Evolutionary conservation across 2,113 vertebrate genomes (phyloP).

Genomic region (Calypte anna): DNA sequence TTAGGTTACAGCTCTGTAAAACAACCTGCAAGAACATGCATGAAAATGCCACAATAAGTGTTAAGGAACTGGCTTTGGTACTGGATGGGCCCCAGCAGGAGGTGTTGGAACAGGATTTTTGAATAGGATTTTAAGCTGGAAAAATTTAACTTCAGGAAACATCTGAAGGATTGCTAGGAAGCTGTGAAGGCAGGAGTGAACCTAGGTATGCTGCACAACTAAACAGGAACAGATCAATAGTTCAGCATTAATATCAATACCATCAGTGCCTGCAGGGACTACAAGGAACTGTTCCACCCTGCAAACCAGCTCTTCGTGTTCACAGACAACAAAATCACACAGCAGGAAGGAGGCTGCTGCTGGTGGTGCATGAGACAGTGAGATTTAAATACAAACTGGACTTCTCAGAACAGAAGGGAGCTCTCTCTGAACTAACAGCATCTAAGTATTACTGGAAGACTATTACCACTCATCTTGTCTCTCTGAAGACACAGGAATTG

Average conservation of each 20-base stretch:
- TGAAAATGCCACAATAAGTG: not conserved
- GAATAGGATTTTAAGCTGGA: not conserved
- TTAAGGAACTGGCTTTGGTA: not conserved
- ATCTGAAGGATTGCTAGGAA: not conserved
- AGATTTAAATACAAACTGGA: not conserved
- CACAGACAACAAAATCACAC: not conserved
- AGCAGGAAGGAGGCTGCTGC: not conserved
- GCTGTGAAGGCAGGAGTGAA: not conserved
- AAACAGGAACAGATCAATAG: not conserved
- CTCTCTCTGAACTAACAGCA: not conserved
- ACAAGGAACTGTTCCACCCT: not conserved
- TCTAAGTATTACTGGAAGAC: not conserved
- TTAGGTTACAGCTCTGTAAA: not conserved
- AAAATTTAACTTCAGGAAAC: not conserved
- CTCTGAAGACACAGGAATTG: not conserved
- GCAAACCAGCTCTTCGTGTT: not conserved
- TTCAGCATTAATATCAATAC: not conserved
- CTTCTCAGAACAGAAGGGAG: not conserved
- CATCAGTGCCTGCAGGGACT: not conserved
- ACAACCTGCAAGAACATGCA: not conserved
- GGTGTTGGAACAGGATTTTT: not conserved
- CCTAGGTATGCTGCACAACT: not conserved
- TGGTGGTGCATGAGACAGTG: not conserved
- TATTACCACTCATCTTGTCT: not conserved
- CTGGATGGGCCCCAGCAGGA: not conserved